Evolutionary conservation across 2,113 vertebrate species (phyloP), one percentile per base, ranked within the genome.

Genomic region (Nesospiza acunhae): DNA sequence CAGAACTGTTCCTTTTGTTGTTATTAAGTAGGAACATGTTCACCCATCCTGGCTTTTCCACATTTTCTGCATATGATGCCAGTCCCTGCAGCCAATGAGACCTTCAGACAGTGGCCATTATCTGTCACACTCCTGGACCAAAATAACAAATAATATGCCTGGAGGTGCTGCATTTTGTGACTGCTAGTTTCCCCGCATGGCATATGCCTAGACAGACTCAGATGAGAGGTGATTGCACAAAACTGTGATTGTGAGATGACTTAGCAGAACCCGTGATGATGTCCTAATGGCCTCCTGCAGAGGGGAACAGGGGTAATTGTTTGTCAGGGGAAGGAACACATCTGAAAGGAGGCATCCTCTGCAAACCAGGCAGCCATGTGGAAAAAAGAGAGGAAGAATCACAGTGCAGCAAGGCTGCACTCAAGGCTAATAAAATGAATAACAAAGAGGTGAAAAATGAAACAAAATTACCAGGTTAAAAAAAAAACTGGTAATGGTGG

Each of bases 201-300:
- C 97, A 97, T 97, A 95, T 97, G 96, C 97, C 97, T 90, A 83
- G 95, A 97, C 86, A 96, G 94, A 94, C 96, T 96, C 90, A 94
- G 96, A 97, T 97, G 96, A 98, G 97, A 98, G 94, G 91, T 97
- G 97, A 98, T 96, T 98, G 98, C 97, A 97, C 94, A 97, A 96
- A 98, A 97, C 97, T 96, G 96, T 96, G 97, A 98, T 98, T 97
- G 97, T 97, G 96, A 98, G 97, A 98, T 98, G 98, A 98, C 98
- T 98, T 98, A 97, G 97, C 97, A 98, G 97, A 98, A 98, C 96
- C 94, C 87, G 88, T 98, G 97, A 98, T 97, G 96, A 96, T 97
- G 96, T 97, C 97, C 98, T 98, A 98, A 97, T 98, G 97, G 97
- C 96, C 96, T 97, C 98, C 97, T 82, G 90, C 97, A 92, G 98